Percentiles rank a stretch among this genome's conserved stretches.
phyloP scores from a whole-genome alignment of 2,797 vertebrate genomes.

The Smutsia gigantea region DNA sequence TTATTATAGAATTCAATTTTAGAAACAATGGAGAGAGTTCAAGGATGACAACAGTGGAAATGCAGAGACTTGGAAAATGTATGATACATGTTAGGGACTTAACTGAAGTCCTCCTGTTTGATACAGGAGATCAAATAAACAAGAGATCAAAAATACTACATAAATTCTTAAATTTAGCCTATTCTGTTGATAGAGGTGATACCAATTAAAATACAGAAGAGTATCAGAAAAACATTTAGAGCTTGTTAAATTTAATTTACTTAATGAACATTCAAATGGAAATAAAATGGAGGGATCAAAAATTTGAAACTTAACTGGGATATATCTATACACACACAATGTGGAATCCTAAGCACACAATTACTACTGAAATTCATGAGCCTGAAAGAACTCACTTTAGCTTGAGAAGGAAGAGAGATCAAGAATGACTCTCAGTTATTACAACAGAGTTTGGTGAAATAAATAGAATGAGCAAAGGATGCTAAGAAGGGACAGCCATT shows the following conservation, averaged over 20 bases:
- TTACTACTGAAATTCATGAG: neutral
- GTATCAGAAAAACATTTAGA: neutral
- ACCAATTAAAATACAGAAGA: neutral
- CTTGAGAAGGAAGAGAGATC: neutral
- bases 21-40: neutral
- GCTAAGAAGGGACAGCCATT: neutral
- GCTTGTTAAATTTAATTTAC: neutral
- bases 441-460: neutral
- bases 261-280: neutral
- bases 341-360: neutral
- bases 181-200: neutral
- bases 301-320: neutral
- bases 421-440: neutral
- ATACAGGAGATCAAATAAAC: neutral
- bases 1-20: neutral
- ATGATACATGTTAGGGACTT: neutral
- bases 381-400: neutral
- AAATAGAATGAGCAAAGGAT: neutral
- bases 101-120: neutral
- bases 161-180: neutral
- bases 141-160: neutral
- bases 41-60: neutral
- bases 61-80: neutral
- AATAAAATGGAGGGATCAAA: neutral
- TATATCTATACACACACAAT: neutral